Evolutionary conservation across 1,140 invertebrate species (phyloP).

Genomic region (Drosophila hydei): DNA sequence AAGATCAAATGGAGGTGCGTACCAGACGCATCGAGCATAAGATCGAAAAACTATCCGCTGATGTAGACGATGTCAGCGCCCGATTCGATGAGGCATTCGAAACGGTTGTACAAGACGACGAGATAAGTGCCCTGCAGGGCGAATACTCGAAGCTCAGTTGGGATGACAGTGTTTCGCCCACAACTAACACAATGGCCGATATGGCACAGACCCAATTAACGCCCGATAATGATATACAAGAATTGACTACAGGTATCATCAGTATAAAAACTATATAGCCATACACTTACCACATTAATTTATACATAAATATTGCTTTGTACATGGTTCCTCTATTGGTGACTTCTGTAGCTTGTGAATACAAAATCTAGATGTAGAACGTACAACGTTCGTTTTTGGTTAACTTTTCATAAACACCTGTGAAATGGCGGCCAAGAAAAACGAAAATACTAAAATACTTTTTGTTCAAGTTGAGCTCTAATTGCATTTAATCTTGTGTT

Average conservation of each 20-base stretch:
- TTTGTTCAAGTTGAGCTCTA: conserved; percentile 83
- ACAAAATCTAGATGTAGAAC: conserved; percentile 40
- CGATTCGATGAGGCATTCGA: conserved; percentile 77
- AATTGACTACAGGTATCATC: conserved; percentile 77
- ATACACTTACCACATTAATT: conserved; percentile 24
- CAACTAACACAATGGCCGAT: conserved; percentile 81
- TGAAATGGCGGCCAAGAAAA: conserved; percentile 58
- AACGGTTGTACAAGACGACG: conserved; percentile 71
- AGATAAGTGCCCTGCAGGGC: conserved; percentile 77
- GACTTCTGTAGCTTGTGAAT: conserved; percentile 42
- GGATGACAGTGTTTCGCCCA: conserved; percentile 82
- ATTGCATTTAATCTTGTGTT: conserved; percentile 69
- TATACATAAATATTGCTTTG: conserved; percentile 43
- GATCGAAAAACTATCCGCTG: conserved; percentile 86
- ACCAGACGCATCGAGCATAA: conserved; percentile 85
- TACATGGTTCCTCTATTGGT: conserved; percentile 44
- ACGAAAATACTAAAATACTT: conserved; percentile 44
- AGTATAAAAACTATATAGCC: conserved; percentile 22
- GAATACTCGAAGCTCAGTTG: conserved; percentile 84
- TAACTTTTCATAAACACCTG: conserved; percentile 37
- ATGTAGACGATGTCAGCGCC: conserved; percentile 71
- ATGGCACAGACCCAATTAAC: conserved; percentile 80
- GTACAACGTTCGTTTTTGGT: conserved; percentile 34
- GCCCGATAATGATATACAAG: conserved; percentile 83
- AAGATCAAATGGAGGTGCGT: conserved; percentile 75